Conservation (phyloP, 2,888 invertebrate genomes). For the Thymelicus sylvestris region DNA sequence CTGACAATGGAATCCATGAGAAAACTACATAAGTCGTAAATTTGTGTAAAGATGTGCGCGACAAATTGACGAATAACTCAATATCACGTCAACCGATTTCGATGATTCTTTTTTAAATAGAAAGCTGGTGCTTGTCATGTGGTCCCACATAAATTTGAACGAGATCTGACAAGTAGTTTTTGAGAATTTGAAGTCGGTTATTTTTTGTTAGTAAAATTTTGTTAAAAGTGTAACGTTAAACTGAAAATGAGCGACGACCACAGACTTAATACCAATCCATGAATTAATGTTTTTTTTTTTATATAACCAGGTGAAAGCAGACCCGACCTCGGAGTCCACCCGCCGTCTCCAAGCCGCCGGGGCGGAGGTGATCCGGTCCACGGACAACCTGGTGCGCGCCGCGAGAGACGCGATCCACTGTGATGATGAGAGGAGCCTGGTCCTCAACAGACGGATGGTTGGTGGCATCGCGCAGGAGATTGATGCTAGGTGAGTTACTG, state of each 20-base stretch:
- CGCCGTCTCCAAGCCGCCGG: constrained; percentile 96
- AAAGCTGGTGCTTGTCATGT: too few species aligned
- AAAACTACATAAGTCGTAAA: too few species aligned
- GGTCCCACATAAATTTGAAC: too few species aligned
- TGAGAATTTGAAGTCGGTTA: too few species aligned
- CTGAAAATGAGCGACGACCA: background rate
- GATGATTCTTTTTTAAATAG: too few species aligned
- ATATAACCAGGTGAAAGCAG: constrained; percentile 91
- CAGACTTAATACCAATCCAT: background rate
- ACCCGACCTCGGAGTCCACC: constrained; percentile 97
- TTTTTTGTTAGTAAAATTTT: too few species aligned
- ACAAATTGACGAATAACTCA: too few species aligned
- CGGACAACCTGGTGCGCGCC: constrained; percentile 97
- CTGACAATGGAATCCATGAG: too few species aligned
- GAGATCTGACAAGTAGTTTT: too few species aligned
- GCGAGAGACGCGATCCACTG: constrained; percentile 96
- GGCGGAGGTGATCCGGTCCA: constrained; percentile 98
- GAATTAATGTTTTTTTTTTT: too few species aligned
- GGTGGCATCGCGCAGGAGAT: constrained; percentile 99
- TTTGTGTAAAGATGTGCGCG: too few species aligned
- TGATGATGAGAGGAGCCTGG: constrained; percentile 95
- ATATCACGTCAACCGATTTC: too few species aligned
- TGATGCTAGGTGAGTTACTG: constrained; percentile 87
- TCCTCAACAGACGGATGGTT: constrained; percentile 96
- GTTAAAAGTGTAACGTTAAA: background rate